Evolutionary conservation across 2,113 vertebrate genomes (phyloP).

Genomic region (Phaethon lepturus): DNA sequence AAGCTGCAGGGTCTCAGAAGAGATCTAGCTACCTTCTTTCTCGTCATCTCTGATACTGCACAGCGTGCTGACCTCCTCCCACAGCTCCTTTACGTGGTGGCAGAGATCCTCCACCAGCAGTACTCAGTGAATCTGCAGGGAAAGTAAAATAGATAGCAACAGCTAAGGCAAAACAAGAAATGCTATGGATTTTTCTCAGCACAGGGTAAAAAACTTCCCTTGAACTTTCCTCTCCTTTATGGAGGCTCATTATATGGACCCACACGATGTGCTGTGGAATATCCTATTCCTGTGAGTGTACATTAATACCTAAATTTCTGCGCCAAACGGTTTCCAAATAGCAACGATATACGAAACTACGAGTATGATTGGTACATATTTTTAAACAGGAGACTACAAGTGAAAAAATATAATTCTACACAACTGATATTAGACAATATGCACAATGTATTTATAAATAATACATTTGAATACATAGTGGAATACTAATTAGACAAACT

Average conservation of each 20-base stretch:
- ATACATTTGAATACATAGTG: background rate
- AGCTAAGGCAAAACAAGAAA: background rate
- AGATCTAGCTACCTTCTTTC: background rate
- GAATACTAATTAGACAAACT: slow-evolving; percentile 24
- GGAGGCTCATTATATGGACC: background rate
- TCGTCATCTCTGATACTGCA: background rate
- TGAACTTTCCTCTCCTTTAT: background rate
- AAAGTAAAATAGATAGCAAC: background rate
- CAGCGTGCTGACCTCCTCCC: background rate
- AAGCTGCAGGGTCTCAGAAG: background rate
- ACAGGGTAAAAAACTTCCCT: background rate
- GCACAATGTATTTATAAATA: slow-evolving; percentile 6
- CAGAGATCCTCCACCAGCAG: background rate
- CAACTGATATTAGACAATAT: background rate
- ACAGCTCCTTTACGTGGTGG: background rate
- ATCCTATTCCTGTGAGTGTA: background rate
- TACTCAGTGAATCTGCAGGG: background rate
- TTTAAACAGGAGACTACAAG: slow-evolving; percentile 26
- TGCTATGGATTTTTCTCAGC: background rate
- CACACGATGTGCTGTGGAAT: background rate
- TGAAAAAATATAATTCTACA: slow-evolving; percentile 25
- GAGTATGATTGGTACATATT: slow-evolving; percentile 1
- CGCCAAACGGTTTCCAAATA: slow-evolving; percentile 44
- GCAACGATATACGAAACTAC: slow-evolving; percentile 7
- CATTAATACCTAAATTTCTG: slow-evolving; percentile 49